Base-by-base conservation (phyloP, 1,140 invertebrate species). In the Philaenus spumarius region DNA sequence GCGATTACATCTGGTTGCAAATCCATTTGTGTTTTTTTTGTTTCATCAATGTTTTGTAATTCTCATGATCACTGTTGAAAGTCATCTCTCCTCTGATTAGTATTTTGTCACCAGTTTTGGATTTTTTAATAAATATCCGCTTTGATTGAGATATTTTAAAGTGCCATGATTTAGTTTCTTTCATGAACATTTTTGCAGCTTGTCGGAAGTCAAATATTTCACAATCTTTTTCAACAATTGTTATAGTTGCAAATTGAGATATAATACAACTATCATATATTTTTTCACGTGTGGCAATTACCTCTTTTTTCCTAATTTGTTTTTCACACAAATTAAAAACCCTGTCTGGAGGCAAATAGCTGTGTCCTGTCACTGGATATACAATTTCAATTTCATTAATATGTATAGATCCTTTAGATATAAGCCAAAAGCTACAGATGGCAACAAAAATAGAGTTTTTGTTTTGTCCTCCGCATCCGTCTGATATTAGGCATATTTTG, bases 301-400 rank as follows among this genome's bases (percentile, higher is more conserved):
- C 63, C 50, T 65, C 59, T 55, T 62, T 63, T 37, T 55, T 66
- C 57, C 61, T 65, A 35, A 67, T 42, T 35, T 26, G 30, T 63
- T 66, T 69, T 62, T 71, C 68, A 55, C 63, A 66, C 20, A 58
- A 30, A 7, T 48, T 68, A 63, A 71, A 72, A 1, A 72, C 67
- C 45, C 68, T 42, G 56, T 70, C 67, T 4, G 68, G 55, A 42
- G 68, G 65, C 34, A 70, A 54, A 64, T 63, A 70, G 17, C 62
- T 66, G 48, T 71, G 68, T 9, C 65, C 65, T 23, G 47, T 55
- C n/a, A 70, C 59, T 17, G 66, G 65, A 57, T 62, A 67, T 11
- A 65, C 11, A 20, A 66, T 39, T 50, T 63, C 68, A 12, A 71
- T 24, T 56, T 50, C 20, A 39, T 66, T 58, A 1, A 70, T 43